Conservation (phyloP, 2,113 vertebrate genomes). For the Felis catus region DNA sequence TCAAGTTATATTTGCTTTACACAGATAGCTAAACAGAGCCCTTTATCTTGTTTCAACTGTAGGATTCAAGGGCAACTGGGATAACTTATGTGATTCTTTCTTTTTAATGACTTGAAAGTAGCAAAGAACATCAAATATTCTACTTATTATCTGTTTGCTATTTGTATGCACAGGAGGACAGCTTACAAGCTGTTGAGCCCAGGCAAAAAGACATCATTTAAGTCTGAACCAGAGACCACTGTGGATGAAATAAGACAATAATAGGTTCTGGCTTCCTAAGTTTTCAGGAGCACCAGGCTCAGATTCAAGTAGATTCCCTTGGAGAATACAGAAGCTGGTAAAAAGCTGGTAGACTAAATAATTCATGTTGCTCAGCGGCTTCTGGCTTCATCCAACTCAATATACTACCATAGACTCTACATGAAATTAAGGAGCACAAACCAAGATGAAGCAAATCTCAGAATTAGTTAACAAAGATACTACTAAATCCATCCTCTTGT, state of each 20-base stretch:
- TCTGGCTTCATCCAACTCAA: constrained; percentile 12
- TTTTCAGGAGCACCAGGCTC: constrained; percentile 44
- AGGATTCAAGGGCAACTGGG: constrained; percentile 34
- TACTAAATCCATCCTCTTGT: background rate
- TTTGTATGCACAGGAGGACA: constrained; percentile 14
- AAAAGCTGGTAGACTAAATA: constrained; percentile 54
- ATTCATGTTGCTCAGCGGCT: constrained; percentile 4
- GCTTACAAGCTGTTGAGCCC: background rate
- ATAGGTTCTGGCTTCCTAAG: constrained; percentile 35
- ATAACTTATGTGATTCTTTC: constrained; percentile 51
- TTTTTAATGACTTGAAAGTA: constrained; percentile 54
- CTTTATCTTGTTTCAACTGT: constrained; percentile 78
- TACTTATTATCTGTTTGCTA: constrained; percentile 11
- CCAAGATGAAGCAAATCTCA: background rate
- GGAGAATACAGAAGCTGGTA: constrained; percentile 41
- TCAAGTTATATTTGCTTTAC: constrained; percentile 83
- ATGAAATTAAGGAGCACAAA: constrained; percentile 50
- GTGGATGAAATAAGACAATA: constrained; percentile 40
- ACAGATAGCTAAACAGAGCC: constrained; percentile 80
- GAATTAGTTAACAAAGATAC: background rate
- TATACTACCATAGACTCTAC: background rate
- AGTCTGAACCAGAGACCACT: constrained; percentile 25
- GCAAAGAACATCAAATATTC: background rate
- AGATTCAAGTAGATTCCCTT: constrained; percentile 24
- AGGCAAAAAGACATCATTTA: constrained; percentile 22